phyloP scores from a whole-genome alignment of 2,113 vertebrate species.

The Daphoenositta chrysoptera region DNA sequence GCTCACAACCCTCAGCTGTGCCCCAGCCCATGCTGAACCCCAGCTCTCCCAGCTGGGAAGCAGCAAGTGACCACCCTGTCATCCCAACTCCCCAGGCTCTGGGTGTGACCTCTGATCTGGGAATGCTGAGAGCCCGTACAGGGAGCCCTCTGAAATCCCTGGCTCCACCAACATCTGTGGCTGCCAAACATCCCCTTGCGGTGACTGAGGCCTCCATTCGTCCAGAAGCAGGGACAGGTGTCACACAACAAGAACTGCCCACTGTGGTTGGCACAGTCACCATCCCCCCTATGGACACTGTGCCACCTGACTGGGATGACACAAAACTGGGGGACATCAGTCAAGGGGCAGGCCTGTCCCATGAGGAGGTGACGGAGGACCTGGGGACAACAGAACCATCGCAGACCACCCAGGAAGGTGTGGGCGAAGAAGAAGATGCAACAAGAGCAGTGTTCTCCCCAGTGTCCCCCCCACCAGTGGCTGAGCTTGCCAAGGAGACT shows the following conservation, averaged over 20 bases:
- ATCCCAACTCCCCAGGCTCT: neutral
- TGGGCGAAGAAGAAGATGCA: neutral
- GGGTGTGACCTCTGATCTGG: neutral
- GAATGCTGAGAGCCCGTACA: neutral
- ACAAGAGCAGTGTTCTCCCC: neutral
- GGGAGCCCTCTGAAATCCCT: neutral
- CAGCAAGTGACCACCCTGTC: neutral
- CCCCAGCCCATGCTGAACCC: neutral
- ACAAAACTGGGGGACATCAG: conserved; percentile 50
- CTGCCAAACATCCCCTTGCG: neutral
- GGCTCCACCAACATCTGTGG: neutral
- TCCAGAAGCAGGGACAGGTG: neutral
- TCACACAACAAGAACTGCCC: neutral
- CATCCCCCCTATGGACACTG: neutral
- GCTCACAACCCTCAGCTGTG: neutral
- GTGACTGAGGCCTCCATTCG: neutral
- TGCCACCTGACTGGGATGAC: conserved; percentile 72
- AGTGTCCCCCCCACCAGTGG: neutral
- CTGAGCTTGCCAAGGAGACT: neutral
- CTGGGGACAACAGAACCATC: neutral
- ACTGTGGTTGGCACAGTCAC: neutral
- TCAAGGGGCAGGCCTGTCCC: neutral
- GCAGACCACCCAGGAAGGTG: neutral
- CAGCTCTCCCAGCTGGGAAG: neutral
- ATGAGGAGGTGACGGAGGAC: neutral